Evolutionary conservation across 2,797 vertebrate genomes (phyloP), one percentile per base, ranked within the genome.

Genomic region (Aeoliscus strigatus): DNA sequence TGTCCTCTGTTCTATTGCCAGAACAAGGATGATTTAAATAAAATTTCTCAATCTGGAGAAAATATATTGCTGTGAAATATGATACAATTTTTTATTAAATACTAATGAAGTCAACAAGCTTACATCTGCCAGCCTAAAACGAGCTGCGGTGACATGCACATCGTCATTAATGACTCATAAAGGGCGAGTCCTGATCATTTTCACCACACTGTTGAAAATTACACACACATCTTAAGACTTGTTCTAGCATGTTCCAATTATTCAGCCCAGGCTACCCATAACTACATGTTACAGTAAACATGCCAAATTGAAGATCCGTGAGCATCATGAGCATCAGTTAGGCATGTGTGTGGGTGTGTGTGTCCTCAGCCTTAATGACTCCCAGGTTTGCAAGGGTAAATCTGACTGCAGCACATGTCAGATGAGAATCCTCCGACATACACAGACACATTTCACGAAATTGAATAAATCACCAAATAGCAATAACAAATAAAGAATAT

Each of bases 241-340:
- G 78, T 78, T 61, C 62, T 58, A 37, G 58, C 79, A 77, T 16
- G 78, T 71, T 80, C 67, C 36, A 49, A 27, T 61, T 42, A 43
- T 32, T 62, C 27, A 25, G 34, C 51, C 24, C 24, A 34, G 64
- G 55, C 45, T 27, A 45, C 39, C 10, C 28, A 6, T 35, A 62
- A 62, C 16, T 52, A 14, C 35, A 26, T 9, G 32, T 63, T 36
- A 37, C 6, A 6, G 23, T 64, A 51, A 62, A 64, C 21, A 16
- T 14, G 24, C 37, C 29, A 29, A 44, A 48, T 41, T 51, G 28
- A 32, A 46, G 39, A 21, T 21, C n/a, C n/a, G n/a, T n/a, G n/a
- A 6, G 35, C 39, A 35, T 17, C n/a, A n/a, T n/a, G n/a, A 37
- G 44, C 24, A 28, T 54, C 11, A 32, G 8, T 42, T 41, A n/a